phyloP scores from a whole-genome alignment of 2,888 invertebrate genomes.

The Tetrapedia diversipes region DNA sequence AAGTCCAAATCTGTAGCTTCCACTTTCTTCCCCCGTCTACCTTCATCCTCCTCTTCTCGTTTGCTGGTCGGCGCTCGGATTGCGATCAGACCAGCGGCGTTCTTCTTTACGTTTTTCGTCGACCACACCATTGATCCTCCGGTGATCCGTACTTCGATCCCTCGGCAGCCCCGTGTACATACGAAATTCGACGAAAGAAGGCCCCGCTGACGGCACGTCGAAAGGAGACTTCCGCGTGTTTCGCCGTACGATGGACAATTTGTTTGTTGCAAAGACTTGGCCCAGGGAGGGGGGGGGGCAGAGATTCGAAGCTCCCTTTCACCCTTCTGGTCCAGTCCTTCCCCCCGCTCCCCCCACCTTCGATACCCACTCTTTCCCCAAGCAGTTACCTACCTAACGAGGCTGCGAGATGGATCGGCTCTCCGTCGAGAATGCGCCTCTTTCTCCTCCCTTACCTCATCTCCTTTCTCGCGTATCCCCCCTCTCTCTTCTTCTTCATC shows the following conservation, averaged over 20 bases:
- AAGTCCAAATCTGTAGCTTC: neutral
- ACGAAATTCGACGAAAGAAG: conserved; percentile 56
- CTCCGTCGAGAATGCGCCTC: conserved; percentile 65
- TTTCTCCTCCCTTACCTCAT: conserved; percentile 29
- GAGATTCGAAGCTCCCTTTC: conserved; percentile 44
- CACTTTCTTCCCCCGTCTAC: conserved; percentile 10
- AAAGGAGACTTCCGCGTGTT: conserved; percentile 66
- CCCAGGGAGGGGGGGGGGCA: conserved; percentile 11
- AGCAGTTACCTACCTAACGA: conserved; percentile 70
- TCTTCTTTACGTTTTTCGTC: conserved; percentile 56
- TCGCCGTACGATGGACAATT: conserved; percentile 67
- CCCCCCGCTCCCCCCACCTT: conserved; percentile 48
- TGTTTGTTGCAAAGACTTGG: conserved; percentile 65
- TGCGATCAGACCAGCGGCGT: conserved; percentile 33
- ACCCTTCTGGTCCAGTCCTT: conserved; percentile 47
- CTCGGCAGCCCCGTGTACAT: conserved; percentile 46
- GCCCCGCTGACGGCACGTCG: conserved; percentile 54
- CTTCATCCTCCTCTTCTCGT: conserved; percentile 28
- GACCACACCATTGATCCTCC: conserved; percentile 52
- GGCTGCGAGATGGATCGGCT: conserved; percentile 72
- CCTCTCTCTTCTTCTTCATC: neutral
- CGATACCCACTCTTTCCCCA: conserved; percentile 39
- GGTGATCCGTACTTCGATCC: conserved; percentile 54
- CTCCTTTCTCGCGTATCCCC: neutral
- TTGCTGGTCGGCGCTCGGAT: conserved; percentile 34